Evolutionary conservation across 2,797 vertebrate species (phyloP).

Genomic region (Hirundo rustica): DNA sequence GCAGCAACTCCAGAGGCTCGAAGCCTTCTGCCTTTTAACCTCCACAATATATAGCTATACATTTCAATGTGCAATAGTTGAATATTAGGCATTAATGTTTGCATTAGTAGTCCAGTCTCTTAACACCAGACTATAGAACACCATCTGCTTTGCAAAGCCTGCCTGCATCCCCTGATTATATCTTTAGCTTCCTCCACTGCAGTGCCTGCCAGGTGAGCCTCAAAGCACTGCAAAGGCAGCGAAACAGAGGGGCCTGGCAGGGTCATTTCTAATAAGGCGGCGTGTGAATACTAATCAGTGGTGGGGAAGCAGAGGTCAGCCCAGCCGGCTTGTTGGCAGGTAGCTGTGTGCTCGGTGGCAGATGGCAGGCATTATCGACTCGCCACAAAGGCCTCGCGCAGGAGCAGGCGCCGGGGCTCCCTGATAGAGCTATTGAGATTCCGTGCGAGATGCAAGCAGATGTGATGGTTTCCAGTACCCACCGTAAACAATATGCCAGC

Average conservation of each 20-base stretch:
- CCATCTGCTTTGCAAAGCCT: constrained; percentile 81
- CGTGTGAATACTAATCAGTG: constrained; percentile 92
- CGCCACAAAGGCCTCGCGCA: constrained; percentile 79
- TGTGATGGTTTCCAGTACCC: constrained; percentile 80
- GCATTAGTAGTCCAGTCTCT: constrained; percentile 75
- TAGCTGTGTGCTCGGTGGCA: constrained; percentile 84
- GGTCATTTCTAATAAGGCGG: constrained; percentile 81
- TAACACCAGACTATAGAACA: constrained; percentile 72
- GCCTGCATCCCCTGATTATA: constrained; percentile 79
- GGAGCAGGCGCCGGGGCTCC: constrained; percentile 72
- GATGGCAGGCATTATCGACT: constrained; percentile 85
- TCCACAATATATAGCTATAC: constrained; percentile 8
- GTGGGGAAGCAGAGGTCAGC: constrained; percentile 81
- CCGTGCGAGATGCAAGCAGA: constrained; percentile 79
- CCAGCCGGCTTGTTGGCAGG: constrained; percentile 80
- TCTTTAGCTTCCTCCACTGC: constrained; percentile 77
- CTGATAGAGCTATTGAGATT: constrained; percentile 85
- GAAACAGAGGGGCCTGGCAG: constrained; percentile 75
- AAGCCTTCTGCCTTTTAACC: constrained; percentile 43
- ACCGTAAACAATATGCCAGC: constrained; percentile 81
- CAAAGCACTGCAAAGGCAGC: constrained; percentile 80
- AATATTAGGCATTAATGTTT: constrained; percentile 73
- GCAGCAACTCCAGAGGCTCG: constrained; percentile 14
- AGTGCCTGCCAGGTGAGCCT: constrained; percentile 91
- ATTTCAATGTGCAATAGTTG: constrained; percentile 44